A percentile compares a stretch with the other conserved stretches of the same genome.
Evolutionary conservation across 2,888 invertebrate genomes (phyloP).

Genomic region (Tribolium freemani): DNA sequence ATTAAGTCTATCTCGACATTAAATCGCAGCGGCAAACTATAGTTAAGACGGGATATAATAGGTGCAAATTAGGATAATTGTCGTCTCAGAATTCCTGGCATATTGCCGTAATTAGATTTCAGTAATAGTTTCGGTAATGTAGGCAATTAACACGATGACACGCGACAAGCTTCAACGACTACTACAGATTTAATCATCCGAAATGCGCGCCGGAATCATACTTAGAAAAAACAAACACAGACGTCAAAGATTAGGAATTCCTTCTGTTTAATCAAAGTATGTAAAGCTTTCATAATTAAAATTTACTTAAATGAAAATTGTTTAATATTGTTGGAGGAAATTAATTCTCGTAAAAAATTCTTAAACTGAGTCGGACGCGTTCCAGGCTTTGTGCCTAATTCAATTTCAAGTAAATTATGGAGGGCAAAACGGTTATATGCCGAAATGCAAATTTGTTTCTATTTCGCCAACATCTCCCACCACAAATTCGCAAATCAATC

Average conservation of each 20-base stretch:
- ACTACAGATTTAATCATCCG: slow-evolving; percentile 60
- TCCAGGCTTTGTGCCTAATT: slow-evolving; percentile 15
- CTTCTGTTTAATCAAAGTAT: slow-evolving; percentile 14
- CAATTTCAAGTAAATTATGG: slow-evolving; percentile 29
- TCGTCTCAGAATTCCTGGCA: slow-evolving; percentile 66
- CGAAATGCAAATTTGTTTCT: slow-evolving; percentile 21
- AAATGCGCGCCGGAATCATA: slow-evolving; percentile 1
- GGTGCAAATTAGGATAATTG: slow-evolving; percentile 68
- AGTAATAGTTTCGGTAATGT: slow-evolving; percentile 66
- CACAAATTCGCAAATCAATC: too few species aligned
- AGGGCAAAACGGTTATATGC: slow-evolving; percentile 13
- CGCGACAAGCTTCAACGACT: slow-evolving; percentile 62
- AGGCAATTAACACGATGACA: slow-evolving; percentile 65
- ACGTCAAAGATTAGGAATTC: neutral
- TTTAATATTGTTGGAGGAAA: slow-evolving; percentile 34
- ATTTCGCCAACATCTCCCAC: neutral
- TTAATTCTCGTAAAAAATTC: slow-evolving; percentile 32
- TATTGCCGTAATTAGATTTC: slow-evolving; percentile 67
- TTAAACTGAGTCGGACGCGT: slow-evolving; percentile 23
- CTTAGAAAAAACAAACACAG: neutral
- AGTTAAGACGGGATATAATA: slow-evolving; percentile 63
- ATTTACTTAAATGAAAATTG: slow-evolving; percentile 37
- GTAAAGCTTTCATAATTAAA: slow-evolving; percentile 31
- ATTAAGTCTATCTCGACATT: slow-evolving; percentile 63
- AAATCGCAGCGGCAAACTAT: slow-evolving; percentile 58